These are phyloP conservation scores for Etheostoma cragini DNA, from an alignment of 2,113 vertebrate species.

Conservation along the genomic window DNA sequence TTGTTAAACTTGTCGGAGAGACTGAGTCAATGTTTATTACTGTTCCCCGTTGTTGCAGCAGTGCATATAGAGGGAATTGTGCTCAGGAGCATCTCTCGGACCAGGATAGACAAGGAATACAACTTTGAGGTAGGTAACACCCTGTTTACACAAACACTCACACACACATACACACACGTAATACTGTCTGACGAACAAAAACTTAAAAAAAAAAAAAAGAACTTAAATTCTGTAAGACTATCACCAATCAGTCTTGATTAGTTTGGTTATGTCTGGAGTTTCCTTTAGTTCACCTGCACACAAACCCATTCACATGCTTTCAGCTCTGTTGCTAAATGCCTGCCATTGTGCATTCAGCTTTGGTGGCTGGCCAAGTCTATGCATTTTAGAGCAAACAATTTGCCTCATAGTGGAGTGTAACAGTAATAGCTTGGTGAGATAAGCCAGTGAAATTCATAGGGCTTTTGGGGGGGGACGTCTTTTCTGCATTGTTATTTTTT, in stretches of 20 bases:
- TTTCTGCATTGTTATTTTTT: too few species aligned
- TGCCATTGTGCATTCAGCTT: not conserved
- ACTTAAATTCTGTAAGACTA: not conserved
- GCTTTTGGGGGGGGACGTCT: too few species aligned
- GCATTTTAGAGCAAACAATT: not conserved
- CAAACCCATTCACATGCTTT: not conserved
- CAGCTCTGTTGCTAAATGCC: not conserved
- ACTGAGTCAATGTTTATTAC: not conserved
- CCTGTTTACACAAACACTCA: too few species aligned
- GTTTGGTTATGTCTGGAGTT: not conserved
- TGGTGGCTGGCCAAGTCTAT: not conserved
- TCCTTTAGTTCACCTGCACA: not conserved
- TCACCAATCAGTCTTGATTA: not conserved
- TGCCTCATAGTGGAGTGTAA: not conserved
- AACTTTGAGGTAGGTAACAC: conserved; percentile 90
- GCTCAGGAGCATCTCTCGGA: conserved; percentile 89
- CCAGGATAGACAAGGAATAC: conserved; percentile 93
- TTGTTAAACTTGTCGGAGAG: not conserved
- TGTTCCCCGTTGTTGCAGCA: conserved; percentile 78
- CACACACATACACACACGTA: not conserved
- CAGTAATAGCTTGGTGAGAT: not conserved
- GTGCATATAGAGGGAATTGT: conserved; percentile 94
- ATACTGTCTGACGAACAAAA: not conserved
- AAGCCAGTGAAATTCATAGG: not conserved
- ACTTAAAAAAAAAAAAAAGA: too few species aligned